These are phyloP conservation scores for Enteromius mattozi DNA, from an alignment of 2,797 vertebrate species.

Conservation along the genomic window DNA sequence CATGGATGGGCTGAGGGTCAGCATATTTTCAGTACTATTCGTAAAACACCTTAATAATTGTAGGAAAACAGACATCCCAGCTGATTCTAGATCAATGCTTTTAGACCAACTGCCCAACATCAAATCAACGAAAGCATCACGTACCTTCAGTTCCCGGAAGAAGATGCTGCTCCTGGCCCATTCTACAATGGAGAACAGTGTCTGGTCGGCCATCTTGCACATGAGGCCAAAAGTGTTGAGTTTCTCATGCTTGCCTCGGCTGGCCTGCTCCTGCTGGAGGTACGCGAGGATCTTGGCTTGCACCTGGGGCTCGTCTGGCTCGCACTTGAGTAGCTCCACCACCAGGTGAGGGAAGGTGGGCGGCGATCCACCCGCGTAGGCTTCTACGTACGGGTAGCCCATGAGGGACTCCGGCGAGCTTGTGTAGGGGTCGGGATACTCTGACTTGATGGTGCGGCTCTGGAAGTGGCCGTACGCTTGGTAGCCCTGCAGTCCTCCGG, in stretches of 20 bases:
- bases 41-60: not conserved
- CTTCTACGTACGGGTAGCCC: slow-evolving; percentile 94
- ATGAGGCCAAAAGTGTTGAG: slow-evolving; percentile 98
- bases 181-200: slow-evolving; percentile 98
- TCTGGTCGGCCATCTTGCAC: slow-evolving; percentile 99
- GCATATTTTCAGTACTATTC: not conserved
- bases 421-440: slow-evolving; percentile 97
- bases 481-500: slow-evolving; percentile 93
- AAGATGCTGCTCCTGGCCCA: slow-evolving; percentile 99
- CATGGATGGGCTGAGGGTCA: not conserved
- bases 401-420: slow-evolving; percentile 97
- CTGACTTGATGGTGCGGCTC: slow-evolving; percentile 96
- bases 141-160: slow-evolving; percentile 98
- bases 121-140: slow-evolving; percentile 38
- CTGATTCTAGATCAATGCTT: not conserved
- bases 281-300: slow-evolving; percentile 95
- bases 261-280: slow-evolving; percentile 96
- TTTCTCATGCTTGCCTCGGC: slow-evolving; percentile 92
- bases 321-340: slow-evolving; percentile 96
- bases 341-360: slow-evolving; percentile 95
- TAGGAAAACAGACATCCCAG: not conserved
- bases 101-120: not conserved
- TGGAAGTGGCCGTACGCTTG: slow-evolving; percentile 94
- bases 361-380: slow-evolving; percentile 90
- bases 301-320: slow-evolving; percentile 96